These are phyloP conservation scores for Elegia similella DNA, from an alignment of 2,888 invertebrate species.

Conservation along the genomic window DNA sequence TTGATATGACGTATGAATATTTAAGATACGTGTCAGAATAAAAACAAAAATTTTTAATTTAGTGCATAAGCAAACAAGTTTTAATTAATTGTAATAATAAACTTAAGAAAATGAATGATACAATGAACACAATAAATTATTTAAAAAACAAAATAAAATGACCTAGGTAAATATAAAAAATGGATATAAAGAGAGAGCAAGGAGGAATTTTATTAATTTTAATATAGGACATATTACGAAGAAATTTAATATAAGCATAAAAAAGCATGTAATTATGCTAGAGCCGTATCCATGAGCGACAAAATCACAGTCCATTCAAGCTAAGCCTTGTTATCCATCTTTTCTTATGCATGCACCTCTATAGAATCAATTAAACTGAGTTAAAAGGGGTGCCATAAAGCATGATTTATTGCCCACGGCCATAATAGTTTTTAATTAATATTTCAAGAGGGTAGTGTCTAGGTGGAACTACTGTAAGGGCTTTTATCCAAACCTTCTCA, in stretches of 20 bases:
- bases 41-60: no score
- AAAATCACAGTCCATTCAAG: slow-evolving; percentile 7
- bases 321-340: slow-evolving; percentile 56
- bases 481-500: slow-evolving; percentile 3
- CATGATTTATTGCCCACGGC: slow-evolving; percentile 61
- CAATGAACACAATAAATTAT: no score
- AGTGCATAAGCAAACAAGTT: no score
- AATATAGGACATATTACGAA: neutral
- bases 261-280: neutral
- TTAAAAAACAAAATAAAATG: no score
- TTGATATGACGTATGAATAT: neutral
- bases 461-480: slow-evolving; percentile 11
- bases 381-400: slow-evolving; percentile 65
- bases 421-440: slow-evolving; percentile 74
- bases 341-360: slow-evolving; percentile 55
- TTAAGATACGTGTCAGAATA: neutral
- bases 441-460: slow-evolving; percentile 49
- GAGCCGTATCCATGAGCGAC: neutral
- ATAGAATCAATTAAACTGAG: slow-evolving; percentile 67
- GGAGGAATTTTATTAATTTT: no score
- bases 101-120: no score
- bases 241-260: neutral
- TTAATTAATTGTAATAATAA: no score
- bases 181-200: no score
- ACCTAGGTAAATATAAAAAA: no score